Evolutionary conservation across 1,140 invertebrate genomes (phyloP).

Genomic region (Harpegnathos saltator): DNA sequence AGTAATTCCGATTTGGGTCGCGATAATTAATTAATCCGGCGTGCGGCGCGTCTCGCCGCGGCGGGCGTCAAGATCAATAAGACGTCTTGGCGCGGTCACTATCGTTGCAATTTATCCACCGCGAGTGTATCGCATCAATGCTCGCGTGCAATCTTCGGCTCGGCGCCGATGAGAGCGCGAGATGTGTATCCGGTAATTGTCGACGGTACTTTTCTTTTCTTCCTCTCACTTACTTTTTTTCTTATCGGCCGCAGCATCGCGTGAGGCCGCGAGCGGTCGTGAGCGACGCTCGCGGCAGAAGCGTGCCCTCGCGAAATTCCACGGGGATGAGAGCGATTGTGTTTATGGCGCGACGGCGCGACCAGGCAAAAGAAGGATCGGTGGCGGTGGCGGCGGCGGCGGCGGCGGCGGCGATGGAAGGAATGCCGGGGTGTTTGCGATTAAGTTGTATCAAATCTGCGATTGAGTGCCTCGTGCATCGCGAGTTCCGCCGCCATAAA

Average conservation of each 20-base stretch:
- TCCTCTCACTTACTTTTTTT: not conserved
- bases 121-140: not conserved
- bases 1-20: conserved; percentile 17
- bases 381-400: conserved; percentile 1
- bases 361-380: too few species aligned
- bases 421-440: conserved; percentile 75
- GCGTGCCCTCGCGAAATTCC: conserved; percentile 59
- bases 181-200: not conserved
- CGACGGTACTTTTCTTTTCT: too few species aligned
- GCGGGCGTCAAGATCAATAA: conserved; percentile 9
- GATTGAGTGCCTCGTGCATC: conserved; percentile 77
- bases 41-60: not conserved
- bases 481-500: conserved; percentile 78
- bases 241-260: not conserved
- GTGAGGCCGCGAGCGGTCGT: not conserved
- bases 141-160: not conserved
- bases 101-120: not conserved
- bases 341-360: conserved; percentile 65
- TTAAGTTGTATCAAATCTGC: conserved; percentile 83
- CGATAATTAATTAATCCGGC: conserved; percentile 50
- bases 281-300: not conserved
- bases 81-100: not conserved
- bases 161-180: not conserved
- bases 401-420: conserved; percentile 32
- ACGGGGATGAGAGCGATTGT: conserved; percentile 55